Evolutionary conservation across 1,140 invertebrate species (phyloP).

Genomic region (Carposina sasakii): DNA sequence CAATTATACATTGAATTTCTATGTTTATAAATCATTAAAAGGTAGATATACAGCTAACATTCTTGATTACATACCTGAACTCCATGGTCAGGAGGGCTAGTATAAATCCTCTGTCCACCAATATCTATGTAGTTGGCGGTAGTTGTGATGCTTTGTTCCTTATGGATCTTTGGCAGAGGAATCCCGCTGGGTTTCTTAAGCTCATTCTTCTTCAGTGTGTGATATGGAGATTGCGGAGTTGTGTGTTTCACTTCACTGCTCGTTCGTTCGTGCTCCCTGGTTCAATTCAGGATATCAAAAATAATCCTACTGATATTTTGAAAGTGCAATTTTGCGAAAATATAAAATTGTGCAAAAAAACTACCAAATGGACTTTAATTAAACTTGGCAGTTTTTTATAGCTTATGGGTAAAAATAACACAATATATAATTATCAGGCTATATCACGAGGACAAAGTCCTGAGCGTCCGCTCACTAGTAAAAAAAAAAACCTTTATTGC

Average conservation of each 20-base stretch:
- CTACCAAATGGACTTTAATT: too few relatives aligned
- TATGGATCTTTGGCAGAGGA: slow-evolving; percentile 59
- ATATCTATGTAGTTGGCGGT: slow-evolving; percentile 64
- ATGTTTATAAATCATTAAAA: slow-evolving; percentile 14
- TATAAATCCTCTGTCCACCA: slow-evolving; percentile 65
- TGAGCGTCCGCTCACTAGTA: too few relatives aligned
- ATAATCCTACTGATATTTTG: too few relatives aligned
- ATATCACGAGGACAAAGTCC: too few relatives aligned
- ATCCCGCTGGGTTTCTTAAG: slow-evolving; percentile 67
- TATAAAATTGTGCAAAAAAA: too few relatives aligned
- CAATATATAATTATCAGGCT: too few relatives aligned
- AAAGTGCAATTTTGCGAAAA: too few relatives aligned
- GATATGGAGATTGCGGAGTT: slow-evolving; percentile 60
- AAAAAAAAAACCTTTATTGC: too few relatives aligned
- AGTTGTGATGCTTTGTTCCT: slow-evolving; percentile 52
- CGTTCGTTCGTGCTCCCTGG: slow-evolving; percentile 64
- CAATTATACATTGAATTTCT: too few relatives aligned
- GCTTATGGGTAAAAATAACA: too few relatives aligned
- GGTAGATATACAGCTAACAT: slow-evolving; percentile 24
- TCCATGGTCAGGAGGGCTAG: slow-evolving; percentile 63
- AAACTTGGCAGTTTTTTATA: too few relatives aligned
- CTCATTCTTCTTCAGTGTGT: slow-evolving; percentile 58
- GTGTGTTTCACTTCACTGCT: slow-evolving; percentile 65
- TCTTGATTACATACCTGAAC: slow-evolving; percentile 52
- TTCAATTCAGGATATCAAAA: too few relatives aligned